Evolutionary conservation across 37 sponge, comb jelly and placozoan genomes (phyloP).

Genomic region (Halichondria panicea): DNA sequence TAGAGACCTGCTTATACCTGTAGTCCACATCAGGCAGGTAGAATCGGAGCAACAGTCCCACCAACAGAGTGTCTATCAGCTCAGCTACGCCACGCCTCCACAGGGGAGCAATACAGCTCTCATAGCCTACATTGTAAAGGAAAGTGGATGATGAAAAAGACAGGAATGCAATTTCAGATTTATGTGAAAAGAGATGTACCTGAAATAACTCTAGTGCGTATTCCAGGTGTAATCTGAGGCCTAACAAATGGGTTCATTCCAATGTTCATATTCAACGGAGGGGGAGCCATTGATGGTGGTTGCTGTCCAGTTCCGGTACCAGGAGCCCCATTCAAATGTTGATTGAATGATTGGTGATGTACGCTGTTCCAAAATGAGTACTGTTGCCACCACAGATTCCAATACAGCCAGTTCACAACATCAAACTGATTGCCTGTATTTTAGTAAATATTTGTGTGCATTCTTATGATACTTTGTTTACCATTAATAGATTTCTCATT

Average conservation of each 20-base stretch:
- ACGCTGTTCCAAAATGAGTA: slow-evolving; percentile 27
- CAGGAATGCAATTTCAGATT: not conserved
- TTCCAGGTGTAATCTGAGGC: too few species aligned
- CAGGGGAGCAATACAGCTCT: slow-evolving; percentile 35
- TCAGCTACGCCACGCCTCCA: slow-evolving; percentile 57
- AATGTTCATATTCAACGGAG: too few species aligned
- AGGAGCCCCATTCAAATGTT: not conserved
- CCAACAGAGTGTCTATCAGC: slow-evolving; percentile 41
- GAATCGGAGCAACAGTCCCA: slow-evolving; percentile 33
- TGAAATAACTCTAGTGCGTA: too few species aligned
- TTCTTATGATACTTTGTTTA: too few species aligned
- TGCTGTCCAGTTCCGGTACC: not conserved
- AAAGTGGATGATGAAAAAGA: not conserved
- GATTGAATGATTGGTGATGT: not conserved
- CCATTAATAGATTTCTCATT: too few species aligned
- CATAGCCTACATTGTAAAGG: slow-evolving; percentile 31
- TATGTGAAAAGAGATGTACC: too few species aligned
- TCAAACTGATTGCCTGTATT: slow-evolving; percentile 55
- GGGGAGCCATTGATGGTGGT: not conserved
- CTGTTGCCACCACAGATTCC: slow-evolving; percentile 70
- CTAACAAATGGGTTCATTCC: too few species aligned
- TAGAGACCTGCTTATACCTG: too few species aligned
- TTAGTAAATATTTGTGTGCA: too few species aligned
- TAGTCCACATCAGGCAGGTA: slow-evolving; percentile 39
- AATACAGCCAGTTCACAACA: slow-evolving; percentile 59